phyloP scores from a whole-genome alignment of 1,140 invertebrate species.

The Dryas iulia region DNA sequence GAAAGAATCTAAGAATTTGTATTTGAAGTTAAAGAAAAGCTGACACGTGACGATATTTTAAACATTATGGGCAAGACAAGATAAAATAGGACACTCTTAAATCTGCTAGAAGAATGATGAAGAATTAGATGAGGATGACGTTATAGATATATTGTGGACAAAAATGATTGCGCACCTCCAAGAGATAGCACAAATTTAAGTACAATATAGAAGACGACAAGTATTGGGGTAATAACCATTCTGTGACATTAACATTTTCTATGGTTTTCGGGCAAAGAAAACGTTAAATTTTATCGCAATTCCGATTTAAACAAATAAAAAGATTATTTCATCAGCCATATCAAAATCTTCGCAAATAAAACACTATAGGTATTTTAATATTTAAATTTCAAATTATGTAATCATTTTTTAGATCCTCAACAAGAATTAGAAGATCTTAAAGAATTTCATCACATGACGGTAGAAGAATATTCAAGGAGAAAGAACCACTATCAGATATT shows the following conservation, averaged over 20 bases:
- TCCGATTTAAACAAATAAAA: no score
- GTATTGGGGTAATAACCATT: constrained; percentile 63
- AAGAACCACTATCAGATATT: constrained; percentile 55
- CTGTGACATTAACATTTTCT: no score
- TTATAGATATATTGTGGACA: constrained; percentile 47
- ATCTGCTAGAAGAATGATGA: constrained; percentile 53
- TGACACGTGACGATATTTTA: constrained; percentile 66
- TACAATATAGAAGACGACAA: constrained; percentile 44
- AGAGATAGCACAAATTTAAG: constrained; percentile 50
- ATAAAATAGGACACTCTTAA: constrained; percentile 35
- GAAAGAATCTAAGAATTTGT: constrained; percentile 52
- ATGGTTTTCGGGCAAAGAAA: no score
- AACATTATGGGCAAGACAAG: constrained; percentile 49
- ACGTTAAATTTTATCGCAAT: no score
- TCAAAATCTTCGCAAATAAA: no score
- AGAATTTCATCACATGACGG: constrained; percentile 54
- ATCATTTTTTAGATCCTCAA: constrained; percentile 64
- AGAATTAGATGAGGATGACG: constrained; percentile 13
- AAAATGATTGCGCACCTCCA: constrained; percentile 51
- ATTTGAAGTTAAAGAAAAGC: constrained; percentile 60
- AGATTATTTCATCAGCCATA: no score
- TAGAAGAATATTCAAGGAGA: constrained; percentile 60
- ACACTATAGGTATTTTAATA: no score
- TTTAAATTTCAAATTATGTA: no score
- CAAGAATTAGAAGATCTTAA: constrained; percentile 56